phyloP scores from a whole-genome alignment of 2,797 vertebrate species.

The Knipowitschia caucasica region DNA sequence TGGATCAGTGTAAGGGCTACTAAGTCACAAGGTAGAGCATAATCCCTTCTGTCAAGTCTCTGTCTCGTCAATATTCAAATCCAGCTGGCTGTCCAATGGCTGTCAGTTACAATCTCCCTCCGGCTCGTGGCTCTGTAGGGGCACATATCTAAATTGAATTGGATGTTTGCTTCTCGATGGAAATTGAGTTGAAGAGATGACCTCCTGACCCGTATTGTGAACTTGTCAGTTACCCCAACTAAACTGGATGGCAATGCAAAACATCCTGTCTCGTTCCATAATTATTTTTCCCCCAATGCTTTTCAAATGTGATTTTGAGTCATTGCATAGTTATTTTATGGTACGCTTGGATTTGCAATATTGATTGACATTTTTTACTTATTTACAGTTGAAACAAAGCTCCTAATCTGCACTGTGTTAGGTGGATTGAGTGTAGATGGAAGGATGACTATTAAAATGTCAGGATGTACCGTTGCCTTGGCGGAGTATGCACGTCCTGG shows the following conservation, averaged over 20 bases:
- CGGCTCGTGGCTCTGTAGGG: conserved; percentile 59
- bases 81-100: conserved; percentile 72
- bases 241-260: conserved; percentile 47
- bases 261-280: conserved; percentile 29
- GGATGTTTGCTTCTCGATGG: conserved; percentile 72
- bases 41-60: conserved; percentile 77
- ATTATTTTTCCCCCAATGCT: background rate
- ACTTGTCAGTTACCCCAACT: conserved; percentile 61
- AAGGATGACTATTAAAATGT: too few species aligned
- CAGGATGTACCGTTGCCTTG: background rate
- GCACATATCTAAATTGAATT: conserved; percentile 77
- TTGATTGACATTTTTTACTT: background rate
- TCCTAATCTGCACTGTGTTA: too few species aligned
- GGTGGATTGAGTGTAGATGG: too few species aligned
- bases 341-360: background rate
- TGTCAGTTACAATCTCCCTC: conserved; percentile 77
- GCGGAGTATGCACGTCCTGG: too few species aligned
- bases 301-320: conserved; percentile 8
- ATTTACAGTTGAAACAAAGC: too few species aligned
- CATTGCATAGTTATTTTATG: background rate
- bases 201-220: conserved; percentile 60
- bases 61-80: conserved; percentile 80
- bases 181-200: conserved; percentile 68
- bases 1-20: conserved; percentile 71
- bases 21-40: conserved; percentile 72